Evolutionary conservation across 2,888 invertebrate genomes (phyloP), one percentile per base, ranked within the genome.

Genomic region (Eucera pruinosa): DNA sequence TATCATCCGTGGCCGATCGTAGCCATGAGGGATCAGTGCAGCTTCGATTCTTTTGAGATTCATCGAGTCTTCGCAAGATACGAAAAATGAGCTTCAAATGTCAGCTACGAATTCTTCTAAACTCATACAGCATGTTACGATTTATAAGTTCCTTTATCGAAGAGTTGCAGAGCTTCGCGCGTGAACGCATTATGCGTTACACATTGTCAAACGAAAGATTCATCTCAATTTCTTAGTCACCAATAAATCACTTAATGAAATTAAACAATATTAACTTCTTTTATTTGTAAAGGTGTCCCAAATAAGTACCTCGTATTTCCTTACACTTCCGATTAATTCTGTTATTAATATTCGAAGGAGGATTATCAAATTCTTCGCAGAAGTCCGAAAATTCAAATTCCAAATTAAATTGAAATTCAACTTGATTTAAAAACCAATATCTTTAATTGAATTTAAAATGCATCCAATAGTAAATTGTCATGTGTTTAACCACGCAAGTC

Each of bases 61-160:
- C 83, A 83, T 83, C 43, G 83, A 58, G 68, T 73, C 67, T 54
- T 75, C 67, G 52, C 60, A 54, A 64, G n/a, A 54, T 30, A 62
- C 67, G 47, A 39, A 45, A n/a, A 55, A 66, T 20, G 33, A 62
- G 11, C 48, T 20, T 69, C 60, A 23, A 39, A 47, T 74, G 78
- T 83, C 81, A 83, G 61, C 83, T 83, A 30, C 66, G 69, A 64
- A 58, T 58, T 25, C 30, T 65, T 50, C 47, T 25, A 20, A 65
- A 58, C 15, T 68, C 61, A 48, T 74, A 64, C 60, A 60, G 39
- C 57, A 72, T 73, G 27, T 18, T 18, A 47, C 20, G 25, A 61
- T 18, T 47, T 27, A 2, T 27, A 4, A 41, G 18, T 48, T 39
- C 48, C 27, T 4, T 2, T 41, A 45, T 43, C 36, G 41, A 48